phyloP scores from a whole-genome alignment of 1,140 invertebrate genomes.

The Trinorchestia longiramus region DNA sequence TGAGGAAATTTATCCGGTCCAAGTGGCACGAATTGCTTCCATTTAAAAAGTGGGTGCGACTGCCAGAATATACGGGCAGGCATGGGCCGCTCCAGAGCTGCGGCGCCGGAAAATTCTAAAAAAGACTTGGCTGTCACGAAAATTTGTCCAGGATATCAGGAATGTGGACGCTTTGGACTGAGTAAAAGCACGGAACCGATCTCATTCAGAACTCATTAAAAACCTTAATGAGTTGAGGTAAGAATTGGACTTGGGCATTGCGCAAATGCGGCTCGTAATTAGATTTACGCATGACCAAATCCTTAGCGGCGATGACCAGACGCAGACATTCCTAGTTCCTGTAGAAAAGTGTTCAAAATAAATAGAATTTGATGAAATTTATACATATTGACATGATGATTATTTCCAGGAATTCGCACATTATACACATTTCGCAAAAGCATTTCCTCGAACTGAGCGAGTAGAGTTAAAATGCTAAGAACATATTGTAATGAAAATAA shows the following conservation, averaged over 20 bases:
- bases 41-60: background rate
- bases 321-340: background rate
- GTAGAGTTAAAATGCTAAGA: too few species aligned
- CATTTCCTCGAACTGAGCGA: background rate
- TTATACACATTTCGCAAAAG: background rate
- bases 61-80: background rate
- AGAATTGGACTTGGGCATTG: background rate
- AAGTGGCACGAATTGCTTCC: background rate
- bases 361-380: background rate
- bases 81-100: background rate
- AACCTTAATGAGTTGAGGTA: constrained; percentile 29
- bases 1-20: background rate
- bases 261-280: constrained; percentile 10
- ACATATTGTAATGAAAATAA: too few species aligned
- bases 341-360: background rate
- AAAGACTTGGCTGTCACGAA: background rate
- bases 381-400: background rate
- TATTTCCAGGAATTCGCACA: background rate
- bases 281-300: background rate
- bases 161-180: background rate
- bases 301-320: background rate
- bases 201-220: constrained; percentile 21
- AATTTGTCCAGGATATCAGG: background rate
- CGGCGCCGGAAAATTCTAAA: background rate
- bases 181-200: background rate